A percentile compares a stretch with the other conserved stretches of the same genome.
Conservation (phyloP, 2,888 invertebrate species). For the Lasioglossum pauxillum region DNA sequence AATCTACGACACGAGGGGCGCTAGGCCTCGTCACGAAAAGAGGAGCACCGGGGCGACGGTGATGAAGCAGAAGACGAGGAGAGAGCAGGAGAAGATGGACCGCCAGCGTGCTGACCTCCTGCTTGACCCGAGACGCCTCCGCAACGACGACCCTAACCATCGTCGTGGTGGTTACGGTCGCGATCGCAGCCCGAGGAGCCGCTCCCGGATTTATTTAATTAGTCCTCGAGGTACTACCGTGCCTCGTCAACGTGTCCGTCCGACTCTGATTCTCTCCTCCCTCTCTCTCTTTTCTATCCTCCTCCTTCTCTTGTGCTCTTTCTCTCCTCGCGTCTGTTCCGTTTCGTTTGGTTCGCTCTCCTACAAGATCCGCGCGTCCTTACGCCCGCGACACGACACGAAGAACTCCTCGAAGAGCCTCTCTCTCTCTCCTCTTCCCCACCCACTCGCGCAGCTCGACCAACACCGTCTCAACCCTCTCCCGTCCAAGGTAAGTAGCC, state of each 20-base stretch:
- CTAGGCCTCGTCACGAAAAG: conserved; percentile 63
- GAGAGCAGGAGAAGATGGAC: conserved; percentile 69
- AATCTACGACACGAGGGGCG: conserved; percentile 60
- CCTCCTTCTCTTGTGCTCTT: neutral
- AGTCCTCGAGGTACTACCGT: conserved; percentile 73
- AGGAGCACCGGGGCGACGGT: conserved; percentile 62
- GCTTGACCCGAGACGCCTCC: conserved; percentile 76
- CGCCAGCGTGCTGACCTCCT: conserved; percentile 75
- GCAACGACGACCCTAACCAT: conserved; percentile 75
- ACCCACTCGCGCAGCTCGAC: conserved; percentile 42
- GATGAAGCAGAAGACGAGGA: conserved; percentile 59
- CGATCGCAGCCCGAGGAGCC: conserved; percentile 73
- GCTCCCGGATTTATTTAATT: conserved; percentile 82
- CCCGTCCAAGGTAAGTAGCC: conserved; percentile 2
- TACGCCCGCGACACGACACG: conserved; percentile 45
- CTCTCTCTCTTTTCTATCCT: conserved; percentile 15
- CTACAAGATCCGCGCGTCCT: conserved; percentile 40
- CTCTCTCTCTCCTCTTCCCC: conserved; percentile 32
- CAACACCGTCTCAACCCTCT: conserved; percentile 31
- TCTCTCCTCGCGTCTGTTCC: neutral
- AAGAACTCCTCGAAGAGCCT: neutral
- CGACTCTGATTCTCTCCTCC: conserved; percentile 64
- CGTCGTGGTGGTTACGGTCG: conserved; percentile 74
- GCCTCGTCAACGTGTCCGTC: conserved; percentile 74
- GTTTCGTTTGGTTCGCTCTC: conserved; percentile 25